Conservation (phyloP, 2,797 vertebrate genomes). For the Pipistrellus nathusii region DNA sequence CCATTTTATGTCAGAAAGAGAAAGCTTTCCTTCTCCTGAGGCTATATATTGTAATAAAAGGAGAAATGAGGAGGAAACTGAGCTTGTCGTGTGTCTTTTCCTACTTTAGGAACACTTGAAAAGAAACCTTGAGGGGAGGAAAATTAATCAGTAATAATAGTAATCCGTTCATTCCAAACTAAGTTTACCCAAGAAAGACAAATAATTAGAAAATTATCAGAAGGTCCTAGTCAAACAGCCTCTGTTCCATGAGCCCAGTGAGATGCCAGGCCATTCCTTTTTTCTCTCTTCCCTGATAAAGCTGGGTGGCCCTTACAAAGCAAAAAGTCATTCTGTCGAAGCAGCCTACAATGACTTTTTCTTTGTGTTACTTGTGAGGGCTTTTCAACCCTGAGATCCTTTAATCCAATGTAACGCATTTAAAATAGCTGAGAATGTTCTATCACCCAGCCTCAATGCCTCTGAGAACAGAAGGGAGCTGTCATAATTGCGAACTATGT, state of each 20-base stretch:
- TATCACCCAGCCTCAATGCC: constrained; percentile 62
- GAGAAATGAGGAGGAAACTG: background rate
- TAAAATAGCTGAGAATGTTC: constrained; percentile 77
- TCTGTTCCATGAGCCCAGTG: background rate
- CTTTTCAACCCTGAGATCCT: constrained; percentile 64
- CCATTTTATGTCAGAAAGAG: background rate
- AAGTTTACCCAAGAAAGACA: constrained; percentile 1
- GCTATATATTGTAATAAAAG: background rate
- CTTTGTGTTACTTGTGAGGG: constrained; percentile 23
- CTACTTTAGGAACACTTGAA: background rate
- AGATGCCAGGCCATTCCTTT: background rate
- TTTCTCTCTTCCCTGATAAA: constrained; percentile 30
- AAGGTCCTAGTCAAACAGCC: background rate
- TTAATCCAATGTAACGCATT: constrained; percentile 73
- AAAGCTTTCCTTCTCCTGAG: background rate
- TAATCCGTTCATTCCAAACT: constrained; percentile 40
- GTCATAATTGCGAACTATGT: constrained; percentile 32
- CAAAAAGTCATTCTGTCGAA: constrained; percentile 41
- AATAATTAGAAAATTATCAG: background rate
- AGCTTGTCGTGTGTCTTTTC: constrained; percentile 6
- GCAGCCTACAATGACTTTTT: constrained; percentile 38
- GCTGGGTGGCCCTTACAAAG: background rate
- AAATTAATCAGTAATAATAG: background rate
- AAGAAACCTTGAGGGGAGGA: background rate
- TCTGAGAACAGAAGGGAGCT: constrained; percentile 62